Base-by-base conservation (phyloP, 2,888 invertebrate genomes). In the Xylocampa areola region DNA sequence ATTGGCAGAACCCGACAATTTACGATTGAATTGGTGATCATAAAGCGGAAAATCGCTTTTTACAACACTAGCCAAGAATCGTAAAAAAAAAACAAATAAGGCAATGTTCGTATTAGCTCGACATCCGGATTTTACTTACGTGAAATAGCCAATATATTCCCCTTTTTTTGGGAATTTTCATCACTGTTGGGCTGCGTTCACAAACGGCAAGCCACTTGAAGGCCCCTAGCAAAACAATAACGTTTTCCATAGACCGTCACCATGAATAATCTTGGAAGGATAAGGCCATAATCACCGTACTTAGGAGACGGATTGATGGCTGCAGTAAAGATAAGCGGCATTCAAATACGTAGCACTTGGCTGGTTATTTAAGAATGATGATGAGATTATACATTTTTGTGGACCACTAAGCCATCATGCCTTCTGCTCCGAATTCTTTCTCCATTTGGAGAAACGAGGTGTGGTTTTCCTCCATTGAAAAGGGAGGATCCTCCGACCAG, bases 21-120 rank as follows among this genome's bases (percentile, higher is more conserved):
- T 62, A 66, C 53, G 65, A 66, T 50, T 50, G 50, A 58, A 47
- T 66, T 39, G 53, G 35, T 51, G 53, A 51, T 50, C 62, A 57
- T 66, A 62, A 66, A 66, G 47, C 33, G 41, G 35, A 62, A 47
- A 57, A 62, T 39, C 40, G 40, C 33, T 50, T 48, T 58, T 65
- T 48, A 66, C 49, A 37, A 37, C 57, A 57, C 57, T 61, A 52
- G 52, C 50, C 13, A 8, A 6, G 29, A 52, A 25, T 47, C 55
- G 62, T 65, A 63, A 65, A 64, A 63, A 65, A 64, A 43, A 35
- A 47, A 23, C 30, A 35, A 54, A 50, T 44, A 59, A 49, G 57
- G 43, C 43, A 50, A 53, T 53, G 49, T 37, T 14, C 8, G 48
- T 47, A 48, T 44, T 52, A 52, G 43, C 40, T 25, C 40, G 30